Percentiles rank a stretch among this genome's conserved stretches.
These are phyloP conservation scores for Epinephelus awoara DNA, from an alignment of 2,797 vertebrate genomes.

Conservation along the genomic window DNA sequence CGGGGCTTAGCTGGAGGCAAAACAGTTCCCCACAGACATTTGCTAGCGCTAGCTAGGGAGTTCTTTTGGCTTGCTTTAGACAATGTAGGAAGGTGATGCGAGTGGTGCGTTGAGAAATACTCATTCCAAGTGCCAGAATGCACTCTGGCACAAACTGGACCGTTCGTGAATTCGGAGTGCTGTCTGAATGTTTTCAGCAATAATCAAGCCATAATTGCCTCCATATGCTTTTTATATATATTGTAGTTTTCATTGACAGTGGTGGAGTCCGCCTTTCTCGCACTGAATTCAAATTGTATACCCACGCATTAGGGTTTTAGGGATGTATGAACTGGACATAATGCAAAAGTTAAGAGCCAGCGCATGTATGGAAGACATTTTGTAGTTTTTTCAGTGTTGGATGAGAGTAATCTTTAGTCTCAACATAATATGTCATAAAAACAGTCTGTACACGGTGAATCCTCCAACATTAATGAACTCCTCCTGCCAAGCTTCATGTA, in stretches of 20 bases:
- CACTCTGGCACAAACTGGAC: too few relatives aligned
- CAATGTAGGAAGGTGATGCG: too few relatives aligned
- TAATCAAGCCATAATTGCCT: background rate
- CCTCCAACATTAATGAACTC: slow-evolving; percentile 41
- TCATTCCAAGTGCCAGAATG: too few relatives aligned
- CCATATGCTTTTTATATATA: too few relatives aligned
- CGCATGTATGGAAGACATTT: background rate
- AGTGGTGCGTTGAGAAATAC: too few relatives aligned
- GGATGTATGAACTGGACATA: background rate
- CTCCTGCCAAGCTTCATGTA: slow-evolving; percentile 30
- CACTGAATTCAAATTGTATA: background rate
- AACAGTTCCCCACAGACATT: too few relatives aligned
- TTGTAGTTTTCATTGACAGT: background rate
- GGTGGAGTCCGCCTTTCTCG: background rate
- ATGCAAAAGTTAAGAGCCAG: background rate
- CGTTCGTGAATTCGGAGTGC: too few relatives aligned
- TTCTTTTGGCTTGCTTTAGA: too few relatives aligned
- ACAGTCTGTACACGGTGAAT: slow-evolving; percentile 22
- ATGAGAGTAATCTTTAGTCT: background rate
- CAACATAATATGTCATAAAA: background rate
- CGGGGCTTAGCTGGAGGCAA: too few relatives aligned
- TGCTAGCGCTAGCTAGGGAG: too few relatives aligned
- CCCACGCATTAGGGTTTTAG: background rate
- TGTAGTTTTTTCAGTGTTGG: background rate
- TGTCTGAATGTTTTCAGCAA: background rate